Base-by-base conservation (phyloP, 2,888 invertebrate genomes). In the Nymphalis c-album region DNA sequence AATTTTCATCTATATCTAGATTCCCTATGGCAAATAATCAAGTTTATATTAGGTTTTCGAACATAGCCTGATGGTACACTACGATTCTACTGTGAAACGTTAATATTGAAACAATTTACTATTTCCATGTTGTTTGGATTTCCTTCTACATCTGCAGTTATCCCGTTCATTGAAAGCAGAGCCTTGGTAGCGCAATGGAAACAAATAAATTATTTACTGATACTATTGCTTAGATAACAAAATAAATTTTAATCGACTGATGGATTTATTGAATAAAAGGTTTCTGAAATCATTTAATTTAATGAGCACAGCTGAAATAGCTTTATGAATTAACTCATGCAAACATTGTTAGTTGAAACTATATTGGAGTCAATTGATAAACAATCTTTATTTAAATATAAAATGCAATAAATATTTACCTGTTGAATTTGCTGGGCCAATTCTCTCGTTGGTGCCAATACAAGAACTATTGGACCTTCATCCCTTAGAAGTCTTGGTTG, bases 391-490 rank as follows among this genome's bases (percentile, higher is more conserved):
- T 17, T 57, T 35, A 16, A 22, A 20, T 18, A 47, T 18, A 7
- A 22, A 22, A 50, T 45, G 40, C 58, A 55, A 47, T 63, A 55
- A 53, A 57, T 60, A 53, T 47, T 72, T 80, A 96, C 96, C 91
- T 96, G 95, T 85, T 98, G 97, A 75, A 98, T 98, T 86, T 98
- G 97, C 81, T 97, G 97, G 2, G 97, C 97, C 59, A 97, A 88
- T 85, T 97, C 97, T 80, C 97, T 93, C 1, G 97, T 98, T 7
- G 97, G 97, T 60, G 98, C 98, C 77, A 98, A 87, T 47, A 98
- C 96, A 62, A 98, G 91, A 58, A 96, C 97, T 78, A 98, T 97
- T 4, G 99, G 99, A 22, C 99, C 99, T 86, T 99, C 98, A 71
- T 97, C 97, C 76, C 97, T 93, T 76, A 95, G 93, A 73, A 99